phyloP scores from a whole-genome alignment of 2,797 vertebrate genomes.

The Lutjanus campechanus region DNA sequence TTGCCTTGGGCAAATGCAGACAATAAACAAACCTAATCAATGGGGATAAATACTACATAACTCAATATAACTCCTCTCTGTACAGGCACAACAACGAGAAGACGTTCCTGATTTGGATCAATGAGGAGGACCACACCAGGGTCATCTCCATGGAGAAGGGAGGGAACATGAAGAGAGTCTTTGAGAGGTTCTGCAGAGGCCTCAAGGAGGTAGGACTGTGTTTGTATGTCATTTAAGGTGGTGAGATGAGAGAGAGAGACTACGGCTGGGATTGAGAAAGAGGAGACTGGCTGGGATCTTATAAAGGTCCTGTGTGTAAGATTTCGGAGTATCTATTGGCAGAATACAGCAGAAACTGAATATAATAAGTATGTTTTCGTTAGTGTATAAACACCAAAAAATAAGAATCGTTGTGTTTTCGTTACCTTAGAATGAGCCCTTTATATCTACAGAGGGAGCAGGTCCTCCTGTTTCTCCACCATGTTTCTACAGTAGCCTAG shows the following conservation, averaged over 20 bases:
- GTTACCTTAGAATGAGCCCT: no score
- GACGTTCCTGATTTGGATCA: conserved; percentile 97
- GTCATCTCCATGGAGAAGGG: conserved; percentile 99
- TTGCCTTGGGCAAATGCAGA: conserved; percentile 1
- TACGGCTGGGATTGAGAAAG: neutral
- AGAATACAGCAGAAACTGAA: no score
- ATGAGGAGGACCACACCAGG: conserved; percentile 98
- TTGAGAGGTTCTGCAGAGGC: conserved; percentile 95
- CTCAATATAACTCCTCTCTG: neutral
- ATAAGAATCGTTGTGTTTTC: no score
- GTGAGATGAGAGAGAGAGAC: neutral
- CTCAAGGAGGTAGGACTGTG: conserved; percentile 90
- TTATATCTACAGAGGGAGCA: no score
- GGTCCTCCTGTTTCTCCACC: no score
- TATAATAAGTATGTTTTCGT: no score
- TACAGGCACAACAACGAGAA: conserved; percentile 98
- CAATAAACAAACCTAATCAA: neutral
- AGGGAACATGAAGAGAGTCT: conserved; percentile 98
- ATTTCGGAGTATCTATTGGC: no score
- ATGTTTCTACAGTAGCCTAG: no score
- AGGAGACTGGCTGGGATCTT: neutral
- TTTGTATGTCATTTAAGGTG: neutral
- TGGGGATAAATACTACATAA: neutral
- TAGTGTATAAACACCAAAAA: no score
- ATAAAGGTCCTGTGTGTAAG: no score